These are phyloP conservation scores for Eleutherodactylus coqui DNA, from an alignment of 2,797 vertebrate genomes.

Conservation along the genomic window DNA sequence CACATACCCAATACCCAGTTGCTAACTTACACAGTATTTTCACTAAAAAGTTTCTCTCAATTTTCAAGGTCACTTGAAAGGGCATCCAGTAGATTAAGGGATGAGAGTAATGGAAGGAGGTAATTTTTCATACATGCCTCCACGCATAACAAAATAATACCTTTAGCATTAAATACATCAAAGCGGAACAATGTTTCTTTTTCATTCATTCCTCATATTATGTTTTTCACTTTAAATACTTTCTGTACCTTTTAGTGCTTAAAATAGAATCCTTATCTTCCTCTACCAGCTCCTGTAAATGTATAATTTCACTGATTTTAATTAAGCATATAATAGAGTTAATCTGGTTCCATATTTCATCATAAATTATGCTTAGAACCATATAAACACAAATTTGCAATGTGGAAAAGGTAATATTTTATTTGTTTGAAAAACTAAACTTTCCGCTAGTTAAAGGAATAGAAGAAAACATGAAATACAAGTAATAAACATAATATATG, in stretches of 20 bases:
- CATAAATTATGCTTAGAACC: constrained; percentile 17
- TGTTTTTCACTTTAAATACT: constrained; percentile 8
- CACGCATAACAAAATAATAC: background rate
- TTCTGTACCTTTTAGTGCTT: constrained; percentile 2
- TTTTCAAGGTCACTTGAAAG: background rate
- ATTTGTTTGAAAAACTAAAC: background rate
- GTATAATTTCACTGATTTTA: constrained; percentile 35
- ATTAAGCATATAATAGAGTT: constrained; percentile 32
- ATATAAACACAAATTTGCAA: constrained; percentile 9
- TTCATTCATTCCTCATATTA: background rate
- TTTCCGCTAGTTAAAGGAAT: background rate
- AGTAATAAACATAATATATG: background rate
- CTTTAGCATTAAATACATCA: no score
- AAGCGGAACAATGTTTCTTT: background rate
- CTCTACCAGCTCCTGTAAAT: constrained; percentile 23
- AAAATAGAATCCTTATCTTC: constrained; percentile 40
- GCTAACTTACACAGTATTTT: background rate
- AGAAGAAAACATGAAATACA: background rate
- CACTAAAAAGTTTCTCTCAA: background rate
- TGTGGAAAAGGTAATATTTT: background rate
- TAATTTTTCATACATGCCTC: background rate
- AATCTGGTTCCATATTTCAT: constrained; percentile 16
- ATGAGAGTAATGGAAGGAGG: background rate
- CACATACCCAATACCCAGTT: background rate
- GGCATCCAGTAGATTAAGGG: background rate